phyloP scores from a whole-genome alignment of 2,888 invertebrate genomes.

The Torymus aiolomorphi region DNA sequence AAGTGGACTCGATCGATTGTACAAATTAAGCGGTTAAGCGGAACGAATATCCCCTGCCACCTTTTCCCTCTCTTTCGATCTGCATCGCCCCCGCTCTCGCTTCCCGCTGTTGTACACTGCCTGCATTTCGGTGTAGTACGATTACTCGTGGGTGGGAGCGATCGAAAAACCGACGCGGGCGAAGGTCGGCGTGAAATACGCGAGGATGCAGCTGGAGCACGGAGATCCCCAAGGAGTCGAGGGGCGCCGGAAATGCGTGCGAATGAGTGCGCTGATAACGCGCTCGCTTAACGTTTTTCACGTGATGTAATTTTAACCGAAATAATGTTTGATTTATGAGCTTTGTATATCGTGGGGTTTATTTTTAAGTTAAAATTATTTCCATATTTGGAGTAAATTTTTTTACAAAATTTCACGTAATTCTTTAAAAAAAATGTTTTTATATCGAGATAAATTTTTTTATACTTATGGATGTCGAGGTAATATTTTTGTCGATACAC shows the following conservation, averaged over 20 bases:
- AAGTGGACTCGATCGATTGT: constrained; percentile 61
- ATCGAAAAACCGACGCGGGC: constrained; percentile 25
- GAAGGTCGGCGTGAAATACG: not conserved
- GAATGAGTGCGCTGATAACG: too few relatives aligned
- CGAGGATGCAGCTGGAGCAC: not conserved
- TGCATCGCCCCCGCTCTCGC: not conserved
- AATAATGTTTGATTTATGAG: too few relatives aligned
- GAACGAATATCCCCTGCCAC: constrained; percentile 62
- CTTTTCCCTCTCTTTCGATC: constrained; percentile 51
- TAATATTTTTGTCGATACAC: too few relatives aligned
- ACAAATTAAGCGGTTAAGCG: constrained; percentile 64
- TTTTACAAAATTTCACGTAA: too few relatives aligned
- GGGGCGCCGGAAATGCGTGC: not conserved
- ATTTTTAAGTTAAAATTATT: too few relatives aligned
- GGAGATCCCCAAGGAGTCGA: not conserved
- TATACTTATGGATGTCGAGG: too few relatives aligned
- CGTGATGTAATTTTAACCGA: too few relatives aligned
- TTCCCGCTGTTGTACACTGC: constrained; percentile 20
- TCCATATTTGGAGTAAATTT: too few relatives aligned
- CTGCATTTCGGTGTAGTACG: constrained; percentile 41
- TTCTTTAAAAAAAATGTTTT: too few relatives aligned
- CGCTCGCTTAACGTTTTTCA: too few relatives aligned
- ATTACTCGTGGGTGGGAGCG: constrained; percentile 28
- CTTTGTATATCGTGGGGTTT: too few relatives aligned
- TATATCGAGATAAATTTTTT: too few relatives aligned